Evolutionary conservation across 2,113 vertebrate genomes (phyloP).

Genomic region (Leptocoma aspasia): DNA sequence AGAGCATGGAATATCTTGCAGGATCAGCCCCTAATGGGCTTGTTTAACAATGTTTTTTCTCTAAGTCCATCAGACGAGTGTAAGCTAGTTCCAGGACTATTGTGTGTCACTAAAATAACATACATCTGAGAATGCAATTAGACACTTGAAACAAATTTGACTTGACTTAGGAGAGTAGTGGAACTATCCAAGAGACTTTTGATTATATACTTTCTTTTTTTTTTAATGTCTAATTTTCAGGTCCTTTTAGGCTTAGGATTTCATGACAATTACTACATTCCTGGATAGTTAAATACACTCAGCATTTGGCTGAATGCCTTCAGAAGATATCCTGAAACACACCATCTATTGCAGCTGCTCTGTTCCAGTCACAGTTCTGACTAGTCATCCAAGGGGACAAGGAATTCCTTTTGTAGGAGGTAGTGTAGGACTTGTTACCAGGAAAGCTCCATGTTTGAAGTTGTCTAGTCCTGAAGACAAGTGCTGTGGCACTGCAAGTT

Average conservation of each 20-base stretch:
- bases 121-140: neutral
- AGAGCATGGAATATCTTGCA: neutral
- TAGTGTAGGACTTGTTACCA: conserved; percentile 49
- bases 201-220: neutral
- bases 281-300: conserved; percentile 20
- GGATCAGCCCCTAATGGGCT: neutral
- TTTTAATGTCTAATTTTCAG: neutral
- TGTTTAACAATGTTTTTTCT: neutral
- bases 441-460: neutral
- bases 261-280: conserved; percentile 33
- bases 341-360: conserved; percentile 39
- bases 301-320: conserved; percentile 49
- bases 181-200: neutral
- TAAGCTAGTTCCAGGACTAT: neutral
- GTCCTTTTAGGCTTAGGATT: conserved; percentile 16
- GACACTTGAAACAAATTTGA: conserved; percentile 14
- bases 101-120: neutral
- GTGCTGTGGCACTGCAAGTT: neutral
- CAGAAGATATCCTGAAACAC: conserved; percentile 37
- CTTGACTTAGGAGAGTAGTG: neutral
- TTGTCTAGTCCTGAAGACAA: neutral
- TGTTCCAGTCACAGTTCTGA: conserved; percentile 58
- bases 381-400: conserved; percentile 41
- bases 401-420: conserved; percentile 50
- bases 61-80: neutral